Conservation (phyloP, 2,113 vertebrate species). For the Engystomops pustulosus region DNA sequence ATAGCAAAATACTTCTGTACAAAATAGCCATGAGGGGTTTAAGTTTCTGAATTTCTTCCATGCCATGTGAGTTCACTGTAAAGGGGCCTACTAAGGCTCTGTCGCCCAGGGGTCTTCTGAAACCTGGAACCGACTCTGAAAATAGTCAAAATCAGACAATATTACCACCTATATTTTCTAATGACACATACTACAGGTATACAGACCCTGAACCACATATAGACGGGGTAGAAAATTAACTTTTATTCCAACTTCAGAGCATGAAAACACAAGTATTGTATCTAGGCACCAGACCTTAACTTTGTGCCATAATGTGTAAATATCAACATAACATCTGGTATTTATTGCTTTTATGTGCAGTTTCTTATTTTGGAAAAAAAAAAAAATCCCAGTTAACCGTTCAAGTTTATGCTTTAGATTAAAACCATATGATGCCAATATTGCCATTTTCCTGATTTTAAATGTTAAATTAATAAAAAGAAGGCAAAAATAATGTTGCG, state of each 20-base stretch:
- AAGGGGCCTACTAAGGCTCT: no score
- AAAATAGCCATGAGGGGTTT: no score
- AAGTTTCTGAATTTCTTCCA: no score
- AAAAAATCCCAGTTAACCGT: neutral
- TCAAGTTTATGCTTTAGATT: neutral
- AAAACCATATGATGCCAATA: neutral
- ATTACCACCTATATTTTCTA: no score
- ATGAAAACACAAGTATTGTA: neutral
- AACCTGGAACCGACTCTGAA: no score
- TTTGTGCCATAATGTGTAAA: constrained; percentile 52
- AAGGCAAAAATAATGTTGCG: neutral
- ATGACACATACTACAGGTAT: neutral
- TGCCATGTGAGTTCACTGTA: no score
- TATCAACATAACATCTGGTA: constrained; percentile 38
- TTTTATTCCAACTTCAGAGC: neutral
- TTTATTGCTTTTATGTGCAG: constrained; percentile 33
- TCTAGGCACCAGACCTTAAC: neutral
- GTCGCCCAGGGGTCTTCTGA: no score
- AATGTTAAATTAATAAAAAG: constrained; percentile 52
- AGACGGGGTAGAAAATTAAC: neutral
- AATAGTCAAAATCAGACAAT: no score
- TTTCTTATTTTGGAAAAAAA: constrained; percentile 20
- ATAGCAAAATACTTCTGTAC: no score
- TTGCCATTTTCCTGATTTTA: constrained; percentile 31
- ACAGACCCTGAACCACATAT: neutral